phyloP scores from a whole-genome alignment of 37 sponge, comb jelly and placozoan genomes.

The Diacarnus erythraeanus region DNA sequence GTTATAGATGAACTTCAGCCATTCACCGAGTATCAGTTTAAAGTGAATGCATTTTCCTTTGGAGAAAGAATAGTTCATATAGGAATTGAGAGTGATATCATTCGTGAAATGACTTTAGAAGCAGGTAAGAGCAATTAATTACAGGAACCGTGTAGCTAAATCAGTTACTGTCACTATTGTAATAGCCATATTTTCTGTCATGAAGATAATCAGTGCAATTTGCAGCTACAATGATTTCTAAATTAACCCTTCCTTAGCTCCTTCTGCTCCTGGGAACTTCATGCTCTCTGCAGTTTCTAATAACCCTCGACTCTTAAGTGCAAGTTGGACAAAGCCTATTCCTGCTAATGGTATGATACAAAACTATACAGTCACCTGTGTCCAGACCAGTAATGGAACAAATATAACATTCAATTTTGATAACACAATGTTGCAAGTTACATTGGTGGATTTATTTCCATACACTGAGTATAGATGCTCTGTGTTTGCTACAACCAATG shows the following conservation, averaged over 20 bases:
- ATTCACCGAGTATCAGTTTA: constrained; percentile 30
- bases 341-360: constrained; percentile 43
- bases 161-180: no score
- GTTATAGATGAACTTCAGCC: constrained; percentile 13
- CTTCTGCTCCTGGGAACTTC: constrained; percentile 19
- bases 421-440: background rate
- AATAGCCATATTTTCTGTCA: no score
- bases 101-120: background rate
- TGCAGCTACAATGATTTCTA: no score
- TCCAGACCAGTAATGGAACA: background rate
- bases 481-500: constrained; percentile 55
- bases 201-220: no score
- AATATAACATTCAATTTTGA: background rate
- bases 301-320: constrained; percentile 3
- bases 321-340: constrained; percentile 21
- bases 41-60: constrained; percentile 35
- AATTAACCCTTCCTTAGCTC: constrained; percentile 21
- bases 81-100: background rate
- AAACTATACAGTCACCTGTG: constrained; percentile 29
- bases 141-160: no score
- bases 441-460: background rate
- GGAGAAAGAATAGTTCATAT: no score
- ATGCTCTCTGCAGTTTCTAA: background rate
- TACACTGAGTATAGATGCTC: constrained; percentile 48
- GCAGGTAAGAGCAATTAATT: no score